Evolutionary conservation across 2,888 invertebrate genomes (phyloP).

Genomic region (Noctua comes): DNA sequence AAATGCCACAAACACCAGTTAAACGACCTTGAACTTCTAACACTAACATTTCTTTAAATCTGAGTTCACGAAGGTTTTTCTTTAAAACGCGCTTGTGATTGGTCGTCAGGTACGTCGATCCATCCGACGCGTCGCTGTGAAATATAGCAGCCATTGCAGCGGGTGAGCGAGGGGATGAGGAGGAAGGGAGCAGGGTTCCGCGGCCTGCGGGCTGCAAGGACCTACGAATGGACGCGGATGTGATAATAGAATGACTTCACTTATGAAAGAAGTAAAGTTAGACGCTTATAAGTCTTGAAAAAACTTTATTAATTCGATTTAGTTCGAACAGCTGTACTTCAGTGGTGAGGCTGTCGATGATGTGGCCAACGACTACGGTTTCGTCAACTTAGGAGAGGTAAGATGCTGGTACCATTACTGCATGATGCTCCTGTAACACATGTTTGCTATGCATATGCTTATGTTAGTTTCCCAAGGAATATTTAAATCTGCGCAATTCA

Average conservation of each 20-base stretch:
- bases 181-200: conserved; percentile 7
- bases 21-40: conserved; percentile 24
- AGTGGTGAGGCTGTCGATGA: not conserved
- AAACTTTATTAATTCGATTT: not conserved
- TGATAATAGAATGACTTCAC: conserved; percentile 1
- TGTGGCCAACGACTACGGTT: not conserved
- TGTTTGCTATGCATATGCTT: not conserved
- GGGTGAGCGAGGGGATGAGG: conserved; percentile 30
- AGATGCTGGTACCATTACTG: not conserved
- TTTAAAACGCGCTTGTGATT: conserved; percentile 48
- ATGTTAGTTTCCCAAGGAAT: not conserved
- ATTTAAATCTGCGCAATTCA: not conserved
- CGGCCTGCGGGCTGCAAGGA: conserved; percentile 40
- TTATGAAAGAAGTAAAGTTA: not conserved
- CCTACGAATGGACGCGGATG: conserved; percentile 54
- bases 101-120: conserved; percentile 60
- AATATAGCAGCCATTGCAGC: conserved; percentile 64
- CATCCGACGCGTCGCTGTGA: conserved; percentile 53
- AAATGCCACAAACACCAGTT: not conserved
- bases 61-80: conserved; percentile 34
- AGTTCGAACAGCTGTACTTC: not conserved
- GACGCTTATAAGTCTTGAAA: not conserved
- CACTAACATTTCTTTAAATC: conserved; percentile 31
- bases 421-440: not conserved
- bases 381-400: not conserved